Evolutionary conservation across 2,797 vertebrate species (phyloP).

Genomic region (Channa striata): DNA sequence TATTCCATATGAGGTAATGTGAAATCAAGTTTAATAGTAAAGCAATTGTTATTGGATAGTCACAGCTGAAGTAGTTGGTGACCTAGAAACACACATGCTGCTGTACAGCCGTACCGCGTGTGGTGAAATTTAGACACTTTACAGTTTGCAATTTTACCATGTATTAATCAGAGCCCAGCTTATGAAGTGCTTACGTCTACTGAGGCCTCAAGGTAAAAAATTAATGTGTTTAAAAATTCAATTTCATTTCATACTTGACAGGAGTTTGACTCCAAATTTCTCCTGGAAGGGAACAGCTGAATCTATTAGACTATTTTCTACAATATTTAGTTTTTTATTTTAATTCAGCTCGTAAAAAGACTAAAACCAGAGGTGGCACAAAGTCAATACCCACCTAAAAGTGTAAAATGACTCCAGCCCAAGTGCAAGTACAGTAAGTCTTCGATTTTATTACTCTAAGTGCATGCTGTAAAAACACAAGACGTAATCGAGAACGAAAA

Average conservation of each 20-base stretch:
- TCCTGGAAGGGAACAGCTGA: slow-evolving; percentile 10
- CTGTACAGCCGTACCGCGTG: background rate
- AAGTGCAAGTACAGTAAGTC: too few relatives aligned
- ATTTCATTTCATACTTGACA: slow-evolving; percentile 35
- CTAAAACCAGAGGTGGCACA: background rate
- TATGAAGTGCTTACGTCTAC: slow-evolving; percentile 36
- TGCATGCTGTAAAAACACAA: too few relatives aligned
- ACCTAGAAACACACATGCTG: slow-evolving; percentile 21
- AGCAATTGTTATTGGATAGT: slow-evolving; percentile 15
- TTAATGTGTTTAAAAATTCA: slow-evolving; percentile 47
- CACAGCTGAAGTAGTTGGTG: background rate
- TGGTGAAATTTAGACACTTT: slow-evolving; percentile 1
- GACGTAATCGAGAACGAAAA: too few relatives aligned
- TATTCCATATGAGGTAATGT: slow-evolving; percentile 3
- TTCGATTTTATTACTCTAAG: too few relatives aligned
- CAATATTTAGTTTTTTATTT: background rate
- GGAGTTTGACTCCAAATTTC: slow-evolving; percentile 23
- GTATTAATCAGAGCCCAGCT: slow-evolving; percentile 41
- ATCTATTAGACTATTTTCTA: background rate
- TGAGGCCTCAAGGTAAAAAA: slow-evolving; percentile 38
- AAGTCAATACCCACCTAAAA: too few relatives aligned
- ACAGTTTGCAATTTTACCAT: slow-evolving; percentile 10
- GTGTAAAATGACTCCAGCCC: too few relatives aligned
- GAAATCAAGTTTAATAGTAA: slow-evolving; percentile 24
- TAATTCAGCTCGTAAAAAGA: background rate